Evolutionary conservation across 2,797 vertebrate species (phyloP).

Genomic region (Hapalemur alaotrensis): DNA sequence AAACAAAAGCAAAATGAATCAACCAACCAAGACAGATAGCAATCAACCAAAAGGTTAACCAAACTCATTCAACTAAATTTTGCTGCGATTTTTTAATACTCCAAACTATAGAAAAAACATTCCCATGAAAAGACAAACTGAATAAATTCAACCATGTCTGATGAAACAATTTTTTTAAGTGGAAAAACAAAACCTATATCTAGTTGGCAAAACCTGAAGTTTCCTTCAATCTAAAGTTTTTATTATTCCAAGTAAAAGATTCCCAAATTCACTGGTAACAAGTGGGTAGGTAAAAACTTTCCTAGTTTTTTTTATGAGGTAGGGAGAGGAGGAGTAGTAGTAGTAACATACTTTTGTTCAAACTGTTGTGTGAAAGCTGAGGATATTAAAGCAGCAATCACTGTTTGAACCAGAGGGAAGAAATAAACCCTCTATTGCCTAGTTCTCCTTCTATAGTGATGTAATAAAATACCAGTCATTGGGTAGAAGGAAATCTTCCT

Average conservation of each 20-base stretch:
- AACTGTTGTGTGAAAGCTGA: constrained; percentile 19
- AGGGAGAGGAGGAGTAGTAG: background rate
- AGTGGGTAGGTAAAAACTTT: background rate
- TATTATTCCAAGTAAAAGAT: background rate
- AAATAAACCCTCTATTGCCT: constrained; percentile 6
- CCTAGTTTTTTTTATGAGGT: background rate
- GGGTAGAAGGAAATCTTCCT: background rate
- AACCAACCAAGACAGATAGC: background rate
- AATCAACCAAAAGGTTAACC: background rate
- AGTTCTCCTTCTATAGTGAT: background rate
- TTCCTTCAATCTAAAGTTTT: constrained; percentile 3
- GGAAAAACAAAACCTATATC: background rate
- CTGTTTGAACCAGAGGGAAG: background rate
- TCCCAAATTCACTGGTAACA: background rate
- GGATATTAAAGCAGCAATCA: background rate
- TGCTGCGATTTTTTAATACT: background rate
- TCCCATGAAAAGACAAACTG: background rate
- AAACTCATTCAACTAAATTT: background rate
- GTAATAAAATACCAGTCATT: background rate
- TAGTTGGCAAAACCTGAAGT: background rate
- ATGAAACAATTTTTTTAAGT: constrained; percentile 22
- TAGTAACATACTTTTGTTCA: background rate
- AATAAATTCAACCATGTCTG: background rate
- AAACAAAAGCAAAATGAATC: constrained; percentile 27
- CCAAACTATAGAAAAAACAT: background rate